Percentiles rank a stretch among this genome's conserved stretches.
phyloP scores from a whole-genome alignment of 1,140 invertebrate genomes.

The Thaumetopoea pityocampa region DNA sequence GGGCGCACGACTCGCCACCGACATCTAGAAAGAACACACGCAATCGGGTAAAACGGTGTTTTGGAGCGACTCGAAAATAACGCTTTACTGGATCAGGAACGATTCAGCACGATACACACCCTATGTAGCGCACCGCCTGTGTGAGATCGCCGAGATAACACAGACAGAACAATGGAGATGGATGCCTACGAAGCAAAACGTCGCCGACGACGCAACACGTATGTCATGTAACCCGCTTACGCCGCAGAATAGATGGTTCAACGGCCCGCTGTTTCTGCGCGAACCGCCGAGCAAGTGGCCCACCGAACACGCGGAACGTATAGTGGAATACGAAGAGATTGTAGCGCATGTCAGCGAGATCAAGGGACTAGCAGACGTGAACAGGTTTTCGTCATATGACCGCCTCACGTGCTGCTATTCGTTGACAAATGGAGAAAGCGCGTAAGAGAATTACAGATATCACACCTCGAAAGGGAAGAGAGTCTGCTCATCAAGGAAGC shows the following conservation, averaged over 20 bases:
- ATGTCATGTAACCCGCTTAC: no score
- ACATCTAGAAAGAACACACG: slow-evolving; percentile 31
- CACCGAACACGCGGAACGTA: neutral
- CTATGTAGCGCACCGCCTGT: slow-evolving; percentile 52
- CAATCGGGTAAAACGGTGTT: slow-evolving; percentile 6
- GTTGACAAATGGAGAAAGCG: neutral
- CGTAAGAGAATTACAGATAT: neutral
- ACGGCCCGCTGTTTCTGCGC: neutral
- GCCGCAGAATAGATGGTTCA: no score
- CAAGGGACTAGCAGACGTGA: no score
- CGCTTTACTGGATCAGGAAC: slow-evolving; percentile 39
- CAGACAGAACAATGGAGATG: slow-evolving; percentile 25
- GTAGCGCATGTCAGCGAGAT: neutral
- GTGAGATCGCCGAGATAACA: slow-evolving; percentile 44
- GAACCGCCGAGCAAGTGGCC: neutral
- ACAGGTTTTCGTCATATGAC: neutral
- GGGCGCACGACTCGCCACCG: slow-evolving; percentile 8
- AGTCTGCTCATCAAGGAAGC: neutral
- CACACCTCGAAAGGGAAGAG: neutral
- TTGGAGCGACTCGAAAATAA: slow-evolving; percentile 51
- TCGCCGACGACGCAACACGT: slow-evolving; percentile 33
- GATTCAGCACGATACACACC: slow-evolving; percentile 30
- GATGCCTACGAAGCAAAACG: slow-evolving; percentile 28
- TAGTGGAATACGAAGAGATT: neutral
- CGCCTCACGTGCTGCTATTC: slow-evolving; percentile 2